Evolutionary conservation across 1,140 invertebrate species (phyloP).

Genomic region (Saccostrea echinata): DNA sequence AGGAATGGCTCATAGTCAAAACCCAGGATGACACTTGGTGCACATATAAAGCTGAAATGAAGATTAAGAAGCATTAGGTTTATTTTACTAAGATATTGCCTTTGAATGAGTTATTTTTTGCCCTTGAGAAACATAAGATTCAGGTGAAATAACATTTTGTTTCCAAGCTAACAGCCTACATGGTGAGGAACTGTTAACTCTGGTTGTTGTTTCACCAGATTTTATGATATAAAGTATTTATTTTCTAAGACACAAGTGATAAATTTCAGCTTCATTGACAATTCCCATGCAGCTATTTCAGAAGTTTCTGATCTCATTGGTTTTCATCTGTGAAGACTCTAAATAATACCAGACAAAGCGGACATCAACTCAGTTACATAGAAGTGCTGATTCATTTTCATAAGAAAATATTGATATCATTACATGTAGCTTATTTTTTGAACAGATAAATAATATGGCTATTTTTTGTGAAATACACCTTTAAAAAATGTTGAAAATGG

Average conservation of each 20-base stretch:
- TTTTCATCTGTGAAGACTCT: background rate
- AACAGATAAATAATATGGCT: background rate
- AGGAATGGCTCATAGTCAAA: background rate
- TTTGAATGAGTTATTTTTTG: background rate
- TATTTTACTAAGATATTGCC: background rate
- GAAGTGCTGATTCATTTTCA: background rate
- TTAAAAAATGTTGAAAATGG: background rate
- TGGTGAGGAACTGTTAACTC: too few species aligned
- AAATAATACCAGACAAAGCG: background rate
- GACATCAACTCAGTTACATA: background rate
- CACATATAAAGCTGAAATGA: background rate
- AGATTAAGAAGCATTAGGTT: background rate
- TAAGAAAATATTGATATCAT: background rate
- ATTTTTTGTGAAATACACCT: conserved; percentile 26
- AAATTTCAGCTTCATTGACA: background rate
- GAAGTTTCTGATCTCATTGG: background rate
- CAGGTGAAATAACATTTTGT: background rate
- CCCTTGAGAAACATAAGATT: background rate
- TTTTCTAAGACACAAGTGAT: background rate
- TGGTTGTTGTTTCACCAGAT: background rate
- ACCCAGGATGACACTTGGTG: background rate
- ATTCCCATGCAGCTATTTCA: background rate
- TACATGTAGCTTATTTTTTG: background rate
- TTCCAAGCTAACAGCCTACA: background rate
- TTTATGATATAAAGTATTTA: background rate